These are phyloP conservation scores for Saccostrea cuccullata DNA, from an alignment of 1,140 invertebrate genomes.

Conservation along the genomic window DNA sequence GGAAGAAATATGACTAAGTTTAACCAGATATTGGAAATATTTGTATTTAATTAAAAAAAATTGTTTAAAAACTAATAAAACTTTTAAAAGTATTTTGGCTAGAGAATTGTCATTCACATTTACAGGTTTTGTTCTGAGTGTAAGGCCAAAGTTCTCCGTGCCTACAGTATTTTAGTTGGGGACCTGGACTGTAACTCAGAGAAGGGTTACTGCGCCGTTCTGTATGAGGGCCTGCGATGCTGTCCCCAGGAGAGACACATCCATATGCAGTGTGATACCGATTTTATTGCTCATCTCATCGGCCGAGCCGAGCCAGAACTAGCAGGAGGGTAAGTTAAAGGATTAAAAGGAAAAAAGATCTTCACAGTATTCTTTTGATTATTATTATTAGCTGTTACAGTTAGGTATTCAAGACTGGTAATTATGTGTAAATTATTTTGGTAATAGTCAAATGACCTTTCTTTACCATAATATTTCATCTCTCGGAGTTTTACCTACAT, in stretches of 20 bases:
- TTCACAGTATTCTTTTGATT: neutral
- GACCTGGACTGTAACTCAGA: constrained; percentile 90
- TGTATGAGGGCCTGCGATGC: constrained; percentile 91
- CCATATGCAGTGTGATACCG: constrained; percentile 90
- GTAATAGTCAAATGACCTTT: too few relatives aligned
- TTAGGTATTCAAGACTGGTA: too few relatives aligned
- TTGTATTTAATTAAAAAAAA: too few relatives aligned
- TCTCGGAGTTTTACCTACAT: neutral
- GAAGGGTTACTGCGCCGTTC: constrained; percentile 90
- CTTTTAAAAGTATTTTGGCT: too few relatives aligned
- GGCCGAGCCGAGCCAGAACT: constrained; percentile 89
- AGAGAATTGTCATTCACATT: constrained; percentile 19
- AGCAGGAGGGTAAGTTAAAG: constrained; percentile 70
- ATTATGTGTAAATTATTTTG: too few relatives aligned
- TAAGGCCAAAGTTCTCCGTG: constrained; percentile 91
- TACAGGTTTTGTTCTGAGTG: constrained; percentile 93
- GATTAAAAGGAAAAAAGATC: neutral
- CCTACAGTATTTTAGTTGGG: constrained; percentile 91
- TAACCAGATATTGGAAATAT: too few relatives aligned
- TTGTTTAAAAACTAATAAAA: too few relatives aligned
- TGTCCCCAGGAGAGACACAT: constrained; percentile 92
- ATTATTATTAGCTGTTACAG: neutral
- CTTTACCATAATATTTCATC: too few relatives aligned
- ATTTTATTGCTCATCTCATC: constrained; percentile 92
- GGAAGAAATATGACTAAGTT: neutral